These are phyloP conservation scores for Strigamia transsilvanica DNA, from an alignment of 2,888 invertebrate genomes.

Conservation along the genomic window DNA sequence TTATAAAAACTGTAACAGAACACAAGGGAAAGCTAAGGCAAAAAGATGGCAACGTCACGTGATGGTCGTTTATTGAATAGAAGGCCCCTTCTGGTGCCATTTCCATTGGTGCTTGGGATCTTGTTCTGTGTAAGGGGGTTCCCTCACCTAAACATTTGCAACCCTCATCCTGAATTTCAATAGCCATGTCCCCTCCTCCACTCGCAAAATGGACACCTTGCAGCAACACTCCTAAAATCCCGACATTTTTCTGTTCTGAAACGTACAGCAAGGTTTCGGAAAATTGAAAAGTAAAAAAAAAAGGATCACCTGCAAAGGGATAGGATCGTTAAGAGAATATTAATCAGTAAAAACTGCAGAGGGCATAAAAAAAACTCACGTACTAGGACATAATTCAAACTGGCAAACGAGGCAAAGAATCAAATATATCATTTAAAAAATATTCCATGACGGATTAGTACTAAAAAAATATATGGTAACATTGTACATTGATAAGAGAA, in stretches of 20 bases:
- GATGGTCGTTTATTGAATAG: conserved; percentile 54
- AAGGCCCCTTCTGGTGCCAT: conserved; percentile 54
- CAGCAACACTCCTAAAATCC: conserved; percentile 35
- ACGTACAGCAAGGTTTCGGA: background rate
- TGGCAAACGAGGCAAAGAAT: conserved; percentile 37
- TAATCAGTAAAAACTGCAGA: conserved; percentile 25
- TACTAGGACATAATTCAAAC: conserved; percentile 23
- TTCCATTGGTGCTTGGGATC: conserved; percentile 53
- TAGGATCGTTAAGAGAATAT: conserved; percentile 42
- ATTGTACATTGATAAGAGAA: conserved; percentile 2
- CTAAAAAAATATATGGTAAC: background rate
- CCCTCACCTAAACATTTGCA: conserved; percentile 47
- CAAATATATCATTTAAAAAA: conserved; percentile 41
- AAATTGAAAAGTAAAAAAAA: background rate
- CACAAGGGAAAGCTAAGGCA: conserved; percentile 52
- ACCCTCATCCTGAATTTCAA: conserved; percentile 49
- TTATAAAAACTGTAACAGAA: conserved; percentile 48
- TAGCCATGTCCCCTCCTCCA: conserved; percentile 36
- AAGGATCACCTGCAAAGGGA: conserved; percentile 32
- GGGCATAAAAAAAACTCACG: conserved; percentile 11
- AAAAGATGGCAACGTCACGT: conserved; percentile 53
- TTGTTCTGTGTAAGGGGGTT: conserved; percentile 35
- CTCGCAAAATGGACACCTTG: conserved; percentile 45
- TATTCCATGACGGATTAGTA: conserved; percentile 9
- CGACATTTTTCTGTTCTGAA: conserved; percentile 36